Percentiles rank a stretch among this genome's conserved stretches.
Conservation (phyloP, 1,140 invertebrate species). For the Nylanderia fulva region DNA sequence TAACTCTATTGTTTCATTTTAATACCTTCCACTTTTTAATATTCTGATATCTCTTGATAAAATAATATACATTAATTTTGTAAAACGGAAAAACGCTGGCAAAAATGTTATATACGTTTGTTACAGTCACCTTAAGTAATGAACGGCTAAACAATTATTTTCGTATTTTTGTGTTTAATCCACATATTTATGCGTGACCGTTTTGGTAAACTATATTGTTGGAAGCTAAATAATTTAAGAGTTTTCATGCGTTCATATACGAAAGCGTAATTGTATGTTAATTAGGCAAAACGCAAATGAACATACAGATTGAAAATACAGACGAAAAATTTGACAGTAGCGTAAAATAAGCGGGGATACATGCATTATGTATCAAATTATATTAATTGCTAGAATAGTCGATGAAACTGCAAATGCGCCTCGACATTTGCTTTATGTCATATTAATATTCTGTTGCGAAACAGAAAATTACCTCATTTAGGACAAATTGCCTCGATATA, state of each 20-base stretch:
- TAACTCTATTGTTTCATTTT: slow-evolving; percentile 2
- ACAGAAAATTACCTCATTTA: slow-evolving; percentile 62
- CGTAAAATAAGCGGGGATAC: slow-evolving; percentile 21
- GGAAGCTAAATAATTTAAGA: slow-evolving; percentile 21
- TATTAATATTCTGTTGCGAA: slow-evolving; percentile 49
- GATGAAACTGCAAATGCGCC: slow-evolving; percentile 56
- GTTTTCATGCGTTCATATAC: neutral
- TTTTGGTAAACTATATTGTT: slow-evolving; percentile 18
- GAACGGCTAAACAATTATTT: neutral
- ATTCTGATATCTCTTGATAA: neutral
- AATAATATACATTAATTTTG: slow-evolving; percentile 27
- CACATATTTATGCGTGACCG: neutral
- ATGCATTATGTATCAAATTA: slow-evolving; percentile 59
- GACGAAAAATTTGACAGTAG: slow-evolving; percentile 44
- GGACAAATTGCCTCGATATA: slow-evolving; percentile 43
- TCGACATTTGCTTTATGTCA: slow-evolving; percentile 59
- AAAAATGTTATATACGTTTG: neutral
- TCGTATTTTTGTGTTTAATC: neutral
- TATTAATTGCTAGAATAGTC: slow-evolving; percentile 61
- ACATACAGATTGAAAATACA: slow-evolving; percentile 46
- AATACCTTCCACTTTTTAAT: too few species aligned
- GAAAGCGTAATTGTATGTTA: slow-evolving; percentile 52
- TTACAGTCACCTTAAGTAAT: neutral
- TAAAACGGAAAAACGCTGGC: neutral
- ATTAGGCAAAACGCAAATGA: slow-evolving; percentile 48